A percentile compares a stretch with the other conserved stretches of the same genome.
Conservation (phyloP, 2,888 invertebrate genomes). For the Auanema sp. region DNA sequence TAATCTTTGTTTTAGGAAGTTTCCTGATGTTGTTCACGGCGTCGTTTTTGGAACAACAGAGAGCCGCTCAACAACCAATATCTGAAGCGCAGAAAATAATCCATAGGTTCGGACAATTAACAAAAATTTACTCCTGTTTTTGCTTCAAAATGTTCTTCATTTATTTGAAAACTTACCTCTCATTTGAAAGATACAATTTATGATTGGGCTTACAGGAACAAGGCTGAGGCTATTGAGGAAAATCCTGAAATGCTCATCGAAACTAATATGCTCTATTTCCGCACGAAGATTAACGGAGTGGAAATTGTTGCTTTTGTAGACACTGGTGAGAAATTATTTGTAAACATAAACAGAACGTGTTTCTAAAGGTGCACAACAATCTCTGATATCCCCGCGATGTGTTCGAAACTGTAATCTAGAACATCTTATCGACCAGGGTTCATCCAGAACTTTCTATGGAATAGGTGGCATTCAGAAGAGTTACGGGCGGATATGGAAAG, state of each 20-base stretch:
- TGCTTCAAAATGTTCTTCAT: no score
- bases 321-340: constrained; percentile 7
- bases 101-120: no score
- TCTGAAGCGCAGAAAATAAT: no score
- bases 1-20: no score
- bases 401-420: constrained; percentile 70
- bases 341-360: background rate
- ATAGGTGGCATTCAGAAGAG: constrained; percentile 95
- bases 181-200: no score
- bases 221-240: constrained; percentile 9
- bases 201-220: constrained; percentile 14
- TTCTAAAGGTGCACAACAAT: constrained; percentile 78
- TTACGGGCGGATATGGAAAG: constrained; percentile 91
- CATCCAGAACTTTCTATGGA: constrained; percentile 95
- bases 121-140: no score
- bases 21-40: no score
- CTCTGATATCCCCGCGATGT: constrained; percentile 94
- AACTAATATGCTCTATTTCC: constrained; percentile 17
- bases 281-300: constrained; percentile 16
- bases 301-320: constrained; percentile 17
- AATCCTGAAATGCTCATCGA: constrained; percentile 14
- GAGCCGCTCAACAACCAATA: no score
- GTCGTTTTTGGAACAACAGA: no score
- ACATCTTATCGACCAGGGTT: constrained; percentile 77
- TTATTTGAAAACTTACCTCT: no score